Conservation (phyloP, 2,797 vertebrate genomes). For the Epinephelus awoara region DNA sequence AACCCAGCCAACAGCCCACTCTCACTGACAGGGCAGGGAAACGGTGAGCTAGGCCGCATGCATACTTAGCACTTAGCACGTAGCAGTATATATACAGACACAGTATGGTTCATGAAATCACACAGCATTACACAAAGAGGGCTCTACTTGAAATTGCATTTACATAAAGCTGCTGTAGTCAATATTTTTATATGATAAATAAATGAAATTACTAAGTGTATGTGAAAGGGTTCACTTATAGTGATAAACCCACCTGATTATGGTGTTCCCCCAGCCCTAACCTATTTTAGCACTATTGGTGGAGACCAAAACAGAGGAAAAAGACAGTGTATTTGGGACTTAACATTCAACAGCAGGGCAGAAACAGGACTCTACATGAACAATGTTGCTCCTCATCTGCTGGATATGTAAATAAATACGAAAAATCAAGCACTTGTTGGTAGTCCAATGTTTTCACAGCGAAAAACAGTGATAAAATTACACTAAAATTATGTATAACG, state of each 20-base stretch:
- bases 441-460: no score
- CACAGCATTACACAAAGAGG: background rate
- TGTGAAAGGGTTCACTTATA: background rate
- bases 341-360: background rate
- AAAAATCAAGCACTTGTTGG: no score
- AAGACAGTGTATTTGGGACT: background rate
- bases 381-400: background rate
- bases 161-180: background rate
- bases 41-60: slow-evolving; percentile 49
- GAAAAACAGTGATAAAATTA: no score
- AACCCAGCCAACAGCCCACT: slow-evolving; percentile 70
- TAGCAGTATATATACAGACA: background rate
- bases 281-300: background rate
- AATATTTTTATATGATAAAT: background rate
- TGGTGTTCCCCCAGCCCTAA: background rate
- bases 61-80: slow-evolving; percentile 16
- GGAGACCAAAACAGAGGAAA: background rate
- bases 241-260: background rate
- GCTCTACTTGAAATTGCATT: background rate
- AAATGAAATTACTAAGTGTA: background rate
- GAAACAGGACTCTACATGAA: background rate
- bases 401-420: background rate
- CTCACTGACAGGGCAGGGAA: slow-evolving; percentile 65
- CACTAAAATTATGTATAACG: no score
- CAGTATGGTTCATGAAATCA: background rate